These are phyloP conservation scores for Pelmatolapia mariae DNA, from an alignment of 2,113 vertebrate genomes.

Conservation along the genomic window DNA sequence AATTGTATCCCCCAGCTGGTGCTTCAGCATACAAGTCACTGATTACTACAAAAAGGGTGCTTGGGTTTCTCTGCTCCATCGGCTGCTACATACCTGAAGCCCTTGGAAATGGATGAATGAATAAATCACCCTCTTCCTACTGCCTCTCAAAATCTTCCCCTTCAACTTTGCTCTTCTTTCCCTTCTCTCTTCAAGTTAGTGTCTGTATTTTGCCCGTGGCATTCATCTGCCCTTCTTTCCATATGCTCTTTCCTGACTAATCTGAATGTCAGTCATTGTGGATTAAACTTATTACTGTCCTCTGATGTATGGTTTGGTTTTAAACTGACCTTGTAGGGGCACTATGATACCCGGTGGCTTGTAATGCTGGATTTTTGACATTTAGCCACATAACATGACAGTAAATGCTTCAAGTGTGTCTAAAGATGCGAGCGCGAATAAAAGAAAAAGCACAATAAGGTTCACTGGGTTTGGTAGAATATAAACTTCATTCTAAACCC, in stretches of 20 bases:
- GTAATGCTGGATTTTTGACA: not conserved
- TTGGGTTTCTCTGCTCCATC: not conserved
- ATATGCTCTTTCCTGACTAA: not conserved
- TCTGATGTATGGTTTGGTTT: not conserved
- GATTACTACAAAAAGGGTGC: not conserved
- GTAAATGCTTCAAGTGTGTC: not conserved
- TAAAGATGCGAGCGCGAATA: rapidly evolving
- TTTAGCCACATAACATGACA: not conserved
- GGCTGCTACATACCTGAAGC: not conserved
- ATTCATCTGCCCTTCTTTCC: not conserved
- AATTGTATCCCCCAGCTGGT: not conserved
- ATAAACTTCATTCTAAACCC: not conserved
- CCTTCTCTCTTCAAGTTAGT: not conserved
- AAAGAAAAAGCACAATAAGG: not conserved
- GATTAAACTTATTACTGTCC: not conserved
- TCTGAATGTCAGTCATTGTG: not conserved
- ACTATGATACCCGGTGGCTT: not conserved
- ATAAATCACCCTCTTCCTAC: not conserved
- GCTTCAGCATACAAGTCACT: not conserved
- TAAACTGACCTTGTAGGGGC: not conserved
- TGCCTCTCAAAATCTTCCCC: not conserved
- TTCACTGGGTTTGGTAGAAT: not conserved
- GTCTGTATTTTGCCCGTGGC: not conserved
- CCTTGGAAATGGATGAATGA: not conserved
- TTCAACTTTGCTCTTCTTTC: not conserved